Percentiles rank a stretch among this genome's conserved stretches.
Evolutionary conservation across 2,113 vertebrate species (phyloP).

Genomic region (Thryonomys swinderianus): DNA sequence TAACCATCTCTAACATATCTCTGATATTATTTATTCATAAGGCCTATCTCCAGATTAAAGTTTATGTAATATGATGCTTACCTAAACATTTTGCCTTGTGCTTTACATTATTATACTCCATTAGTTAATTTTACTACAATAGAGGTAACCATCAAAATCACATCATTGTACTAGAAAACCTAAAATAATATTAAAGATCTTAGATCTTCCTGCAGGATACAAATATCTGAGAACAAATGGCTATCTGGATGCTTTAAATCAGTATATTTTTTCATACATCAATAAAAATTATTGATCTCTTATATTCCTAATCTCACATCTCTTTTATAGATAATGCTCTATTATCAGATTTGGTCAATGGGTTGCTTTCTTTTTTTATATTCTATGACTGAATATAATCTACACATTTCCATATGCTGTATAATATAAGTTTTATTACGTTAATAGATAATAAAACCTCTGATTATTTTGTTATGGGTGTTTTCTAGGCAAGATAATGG

Average conservation of each 20-base stretch:
- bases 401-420: neutral
- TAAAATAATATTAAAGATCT: neutral
- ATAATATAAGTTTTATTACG: neutral
- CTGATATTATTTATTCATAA: neutral
- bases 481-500: neutral
- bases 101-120: neutral
- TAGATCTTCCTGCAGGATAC: neutral
- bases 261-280: neutral
- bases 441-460: neutral
- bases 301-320: neutral
- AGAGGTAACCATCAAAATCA: neutral
- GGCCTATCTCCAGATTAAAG: neutral
- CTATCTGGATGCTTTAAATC: neutral
- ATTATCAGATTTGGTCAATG: neutral
- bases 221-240: neutral
- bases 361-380: neutral
- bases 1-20: neutral
- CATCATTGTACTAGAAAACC: neutral
- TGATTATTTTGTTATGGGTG: neutral
- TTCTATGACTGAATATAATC: neutral
- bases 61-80: neutral
- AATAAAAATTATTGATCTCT: neutral
- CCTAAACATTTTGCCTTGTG: neutral
- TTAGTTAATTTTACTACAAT: neutral
- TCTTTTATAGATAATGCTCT: neutral